Percentiles rank a stretch among this genome's conserved stretches.
Evolutionary conservation across 2,113 vertebrate species (phyloP).

Genomic region (Macroglossus sobrinus): DNA sequence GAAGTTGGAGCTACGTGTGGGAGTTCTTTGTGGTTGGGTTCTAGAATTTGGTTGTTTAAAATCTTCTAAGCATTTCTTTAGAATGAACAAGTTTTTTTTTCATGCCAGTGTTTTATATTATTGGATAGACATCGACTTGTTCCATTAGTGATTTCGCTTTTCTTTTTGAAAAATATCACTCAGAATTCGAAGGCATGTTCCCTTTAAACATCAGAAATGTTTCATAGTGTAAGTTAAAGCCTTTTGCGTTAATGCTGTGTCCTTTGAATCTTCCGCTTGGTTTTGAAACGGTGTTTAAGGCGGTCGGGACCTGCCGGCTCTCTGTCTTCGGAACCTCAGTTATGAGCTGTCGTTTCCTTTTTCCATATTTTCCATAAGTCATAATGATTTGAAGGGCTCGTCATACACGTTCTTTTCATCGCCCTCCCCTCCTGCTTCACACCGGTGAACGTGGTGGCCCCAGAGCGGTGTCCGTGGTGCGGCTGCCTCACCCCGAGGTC

Average conservation of each 20-base stretch:
- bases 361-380: background rate
- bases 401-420: background rate
- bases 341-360: conserved; percentile 26
- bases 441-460: background rate
- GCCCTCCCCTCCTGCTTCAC: background rate
- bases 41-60: conserved; percentile 31
- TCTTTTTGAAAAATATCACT: background rate
- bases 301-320: background rate
- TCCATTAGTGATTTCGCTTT: background rate
- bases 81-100: background rate
- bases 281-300: background rate
- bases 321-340: background rate
- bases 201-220: background rate
- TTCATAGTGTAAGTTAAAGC: background rate
- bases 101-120: background rate
- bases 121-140: conserved; percentile 9
- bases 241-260: background rate
- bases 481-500: background rate
- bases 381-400: background rate
- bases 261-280: background rate
- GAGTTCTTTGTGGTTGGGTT: background rate
- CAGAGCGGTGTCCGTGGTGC: background rate
- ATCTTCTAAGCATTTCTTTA: background rate
- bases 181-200: background rate
- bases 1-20: background rate